Conservation (phyloP, 2,888 invertebrate genomes). For the Harpalus rufipes region DNA sequence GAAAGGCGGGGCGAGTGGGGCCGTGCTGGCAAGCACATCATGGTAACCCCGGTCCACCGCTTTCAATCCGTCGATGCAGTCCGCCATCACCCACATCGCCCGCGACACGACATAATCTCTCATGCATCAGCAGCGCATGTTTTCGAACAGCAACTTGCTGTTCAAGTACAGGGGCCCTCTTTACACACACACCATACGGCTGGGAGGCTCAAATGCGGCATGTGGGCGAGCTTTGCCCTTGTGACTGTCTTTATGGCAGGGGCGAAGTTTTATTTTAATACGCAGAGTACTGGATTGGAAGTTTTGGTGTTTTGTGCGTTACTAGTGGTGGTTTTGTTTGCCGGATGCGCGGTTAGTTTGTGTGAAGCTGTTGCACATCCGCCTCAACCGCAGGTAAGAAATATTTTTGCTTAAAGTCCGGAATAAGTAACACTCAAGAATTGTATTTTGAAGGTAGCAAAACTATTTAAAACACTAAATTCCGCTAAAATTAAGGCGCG, state of each 20-base stretch:
- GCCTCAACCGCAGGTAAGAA: constrained; percentile 68
- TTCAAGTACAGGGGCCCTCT: not conserved
- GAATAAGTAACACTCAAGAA: too few species aligned
- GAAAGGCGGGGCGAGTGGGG: constrained; percentile 89
- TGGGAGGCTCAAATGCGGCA: constrained; percentile 83
- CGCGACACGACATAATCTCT: not conserved
- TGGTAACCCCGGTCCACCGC: constrained; percentile 86
- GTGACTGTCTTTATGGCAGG: constrained; percentile 85
- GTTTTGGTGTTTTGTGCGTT: constrained; percentile 78
- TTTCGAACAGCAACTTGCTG: not conserved
- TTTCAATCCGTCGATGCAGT: constrained; percentile 80
- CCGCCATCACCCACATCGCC: constrained; percentile 79
- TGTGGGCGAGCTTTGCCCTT: constrained; percentile 86
- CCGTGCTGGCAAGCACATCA: constrained; percentile 81
- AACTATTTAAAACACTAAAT: too few species aligned
- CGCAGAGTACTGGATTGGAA: constrained; percentile 77
- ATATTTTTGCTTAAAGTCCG: too few species aligned
- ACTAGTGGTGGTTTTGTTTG: constrained; percentile 81
- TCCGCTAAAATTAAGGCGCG: too few species aligned
- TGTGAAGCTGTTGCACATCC: constrained; percentile 75
- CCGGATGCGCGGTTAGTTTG: constrained; percentile 82
- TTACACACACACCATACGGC: constrained; percentile 74
- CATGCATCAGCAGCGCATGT: not conserved
- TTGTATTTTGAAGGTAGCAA: too few species aligned
- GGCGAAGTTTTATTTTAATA: constrained; percentile 86